Base-by-base conservation (phyloP, 2,888 invertebrate species). In the Cerastoderma edule region DNA sequence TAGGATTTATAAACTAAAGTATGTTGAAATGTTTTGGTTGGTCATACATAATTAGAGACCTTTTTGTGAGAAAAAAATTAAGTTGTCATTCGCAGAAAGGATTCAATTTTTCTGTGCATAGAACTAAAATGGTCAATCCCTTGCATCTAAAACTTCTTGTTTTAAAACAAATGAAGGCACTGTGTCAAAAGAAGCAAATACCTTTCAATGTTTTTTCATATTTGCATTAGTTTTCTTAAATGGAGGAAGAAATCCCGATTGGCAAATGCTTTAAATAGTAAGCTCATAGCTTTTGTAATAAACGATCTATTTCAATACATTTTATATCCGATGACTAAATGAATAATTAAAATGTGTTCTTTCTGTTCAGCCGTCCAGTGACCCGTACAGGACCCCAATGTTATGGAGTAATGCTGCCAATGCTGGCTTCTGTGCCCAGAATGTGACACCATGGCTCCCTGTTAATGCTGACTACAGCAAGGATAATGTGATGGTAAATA, bases 301-400 rank as follows among this genome's bases (percentile, higher is more conserved):
- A n/a, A n/a, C n/a, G n/a, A n/a, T n/a, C n/a, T n/a, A n/a, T n/a
- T n/a, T n/a, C n/a, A 39, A 10, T 16, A 39, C 39, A 10, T 39
- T 10, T 39, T 8, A 10, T 10, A 39, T 39, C 10, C 8, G 8
- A 10, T 39, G 39, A 39, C 8, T 8, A 3, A 27, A 10, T 65
- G 19, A 65, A 46, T 8, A 13, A 46, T 8, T 65, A 35, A 35
- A 44, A 46, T 22, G 3, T 48, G 22, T 53, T 72, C 6, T 32
- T 44, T 57, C 35, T 85, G 69, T 74, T 65, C 83, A 73, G 85
- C 80, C 48, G 16, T 83, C 83, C 0, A 68, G 87, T 71, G 89
- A 89, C 54, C 84, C 85, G 19, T 88, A 77, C 54, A 83, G 92
- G 30, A 85, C 91, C 3, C 92, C 93, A 2, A 93, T 93, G 93